Percentiles rank a stretch among this genome's conserved stretches.
Evolutionary conservation across 2,888 invertebrate genomes (phyloP).

Genomic region (Dynastes grantii): DNA sequence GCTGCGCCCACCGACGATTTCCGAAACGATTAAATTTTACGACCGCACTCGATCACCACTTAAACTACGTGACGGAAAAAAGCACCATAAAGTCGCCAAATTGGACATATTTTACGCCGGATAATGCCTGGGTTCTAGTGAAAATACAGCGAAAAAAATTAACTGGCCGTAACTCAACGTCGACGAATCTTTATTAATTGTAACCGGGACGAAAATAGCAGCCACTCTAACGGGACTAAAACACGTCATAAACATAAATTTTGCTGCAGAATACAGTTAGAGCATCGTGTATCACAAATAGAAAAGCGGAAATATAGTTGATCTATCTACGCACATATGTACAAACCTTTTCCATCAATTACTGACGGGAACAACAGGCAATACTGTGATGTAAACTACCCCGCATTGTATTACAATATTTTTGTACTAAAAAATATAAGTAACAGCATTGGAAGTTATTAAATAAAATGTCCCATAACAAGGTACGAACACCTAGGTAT

Average conservation of each 20-base stretch:
- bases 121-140: neutral
- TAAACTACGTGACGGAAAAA: conserved; percentile 24
- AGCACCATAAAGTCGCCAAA: conserved; percentile 38
- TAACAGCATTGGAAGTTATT: no score
- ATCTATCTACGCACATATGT: no score
- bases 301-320: no score
- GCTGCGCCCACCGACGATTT: conserved; percentile 8
- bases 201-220: conserved; percentile 17
- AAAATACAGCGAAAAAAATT: conserved; percentile 10
- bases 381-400: no score
- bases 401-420: no score
- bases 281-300: no score
- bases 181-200: conserved; percentile 37
- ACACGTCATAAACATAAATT: conserved; percentile 23
- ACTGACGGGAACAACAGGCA: no score
- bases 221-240: conserved; percentile 4
- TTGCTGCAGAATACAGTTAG: neutral
- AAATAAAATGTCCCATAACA: no score
- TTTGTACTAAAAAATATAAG: no score
- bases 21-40: conserved; percentile 33
- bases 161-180: conserved; percentile 31
- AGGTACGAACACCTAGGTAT: no score
- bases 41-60: conserved; percentile 28
- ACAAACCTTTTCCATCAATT: no score
- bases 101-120: conserved; percentile 29